These are phyloP conservation scores for Micropoecilia bifurca DNA, from an alignment of 2,797 vertebrate genomes.

Conservation along the genomic window DNA sequence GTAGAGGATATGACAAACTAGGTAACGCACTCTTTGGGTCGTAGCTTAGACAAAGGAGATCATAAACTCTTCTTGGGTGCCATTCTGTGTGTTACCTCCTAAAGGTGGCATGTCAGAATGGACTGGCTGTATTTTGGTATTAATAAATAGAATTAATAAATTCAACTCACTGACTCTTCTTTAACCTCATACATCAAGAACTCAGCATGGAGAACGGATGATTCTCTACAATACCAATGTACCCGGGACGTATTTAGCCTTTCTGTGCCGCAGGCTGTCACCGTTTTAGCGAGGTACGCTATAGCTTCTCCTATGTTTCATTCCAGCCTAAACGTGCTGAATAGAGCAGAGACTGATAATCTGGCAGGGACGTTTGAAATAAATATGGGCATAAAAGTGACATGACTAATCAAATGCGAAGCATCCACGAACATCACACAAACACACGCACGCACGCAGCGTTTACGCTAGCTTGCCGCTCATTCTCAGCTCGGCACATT, in stretches of 20 bases:
- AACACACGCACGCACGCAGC: neutral
- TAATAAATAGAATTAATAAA: too few species aligned
- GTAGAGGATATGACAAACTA: too few species aligned
- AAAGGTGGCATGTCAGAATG: too few species aligned
- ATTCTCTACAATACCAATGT: neutral
- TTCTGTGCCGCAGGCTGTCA: conserved; percentile 42
- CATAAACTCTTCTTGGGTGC: too few species aligned
- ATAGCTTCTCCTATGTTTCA: conserved; percentile 5
- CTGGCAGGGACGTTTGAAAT: conserved; percentile 2
- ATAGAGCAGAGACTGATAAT: neutral
- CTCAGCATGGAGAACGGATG: too few species aligned
- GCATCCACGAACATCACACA: conserved; percentile 22
- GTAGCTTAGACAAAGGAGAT: too few species aligned
- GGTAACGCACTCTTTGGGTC: too few species aligned
- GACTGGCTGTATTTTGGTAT: too few species aligned
- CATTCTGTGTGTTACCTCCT: too few species aligned
- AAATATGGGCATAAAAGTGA: neutral
- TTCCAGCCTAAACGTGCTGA: conserved; percentile 19
- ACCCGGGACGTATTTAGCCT: conserved; percentile 44
- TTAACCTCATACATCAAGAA: too few species aligned
- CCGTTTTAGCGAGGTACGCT: conserved; percentile 4
- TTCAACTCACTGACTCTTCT: too few species aligned
- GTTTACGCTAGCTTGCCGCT: conserved; percentile 28
- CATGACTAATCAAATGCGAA: conserved; percentile 28
- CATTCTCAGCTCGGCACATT: conserved; percentile 45